Evolutionary conservation across 2,113 vertebrate species (phyloP).

Genomic region (Steatornis caripensis): DNA sequence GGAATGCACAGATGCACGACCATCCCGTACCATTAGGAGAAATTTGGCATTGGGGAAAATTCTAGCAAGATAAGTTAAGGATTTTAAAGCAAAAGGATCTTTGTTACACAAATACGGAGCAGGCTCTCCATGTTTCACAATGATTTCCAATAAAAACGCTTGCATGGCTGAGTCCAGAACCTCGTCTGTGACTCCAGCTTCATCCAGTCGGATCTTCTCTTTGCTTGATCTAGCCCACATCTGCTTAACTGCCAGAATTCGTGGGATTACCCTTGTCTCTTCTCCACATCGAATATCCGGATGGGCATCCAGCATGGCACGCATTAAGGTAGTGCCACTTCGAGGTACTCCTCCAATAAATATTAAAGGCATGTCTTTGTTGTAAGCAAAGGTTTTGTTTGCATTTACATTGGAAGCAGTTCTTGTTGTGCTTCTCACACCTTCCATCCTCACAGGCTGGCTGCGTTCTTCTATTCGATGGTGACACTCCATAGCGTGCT

Average conservation of each 20-base stretch:
- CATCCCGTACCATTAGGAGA: constrained; percentile 92
- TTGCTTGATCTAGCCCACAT: constrained; percentile 97
- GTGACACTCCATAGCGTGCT: constrained; percentile 96
- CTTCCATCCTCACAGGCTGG: constrained; percentile 65
- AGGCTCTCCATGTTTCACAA: constrained; percentile 94
- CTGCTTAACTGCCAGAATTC: constrained; percentile 95
- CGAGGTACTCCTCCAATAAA: constrained; percentile 95
- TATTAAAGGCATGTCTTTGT: constrained; percentile 96
- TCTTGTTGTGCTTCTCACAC: constrained; percentile 65
- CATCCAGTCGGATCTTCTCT: constrained; percentile 94
- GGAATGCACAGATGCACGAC: constrained; percentile 92
- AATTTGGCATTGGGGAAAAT: constrained; percentile 96
- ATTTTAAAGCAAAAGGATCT: constrained; percentile 96
- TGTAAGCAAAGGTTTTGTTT: constrained; percentile 79
- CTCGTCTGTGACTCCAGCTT: constrained; percentile 94
- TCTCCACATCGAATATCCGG: constrained; percentile 92
- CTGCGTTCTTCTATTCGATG: constrained; percentile 86
- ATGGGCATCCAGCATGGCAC: constrained; percentile 95
- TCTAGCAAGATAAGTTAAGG: constrained; percentile 89
- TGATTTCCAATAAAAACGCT: constrained; percentile 93
- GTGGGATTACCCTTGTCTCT: constrained; percentile 92
- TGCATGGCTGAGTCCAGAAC: constrained; percentile 96
- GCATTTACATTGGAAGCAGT: constrained; percentile 65
- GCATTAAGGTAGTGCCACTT: constrained; percentile 94
- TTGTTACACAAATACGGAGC: constrained; percentile 95